Evolutionary conservation across 2,113 vertebrate genomes (phyloP).

Genomic region (Anoura caudifer): DNA sequence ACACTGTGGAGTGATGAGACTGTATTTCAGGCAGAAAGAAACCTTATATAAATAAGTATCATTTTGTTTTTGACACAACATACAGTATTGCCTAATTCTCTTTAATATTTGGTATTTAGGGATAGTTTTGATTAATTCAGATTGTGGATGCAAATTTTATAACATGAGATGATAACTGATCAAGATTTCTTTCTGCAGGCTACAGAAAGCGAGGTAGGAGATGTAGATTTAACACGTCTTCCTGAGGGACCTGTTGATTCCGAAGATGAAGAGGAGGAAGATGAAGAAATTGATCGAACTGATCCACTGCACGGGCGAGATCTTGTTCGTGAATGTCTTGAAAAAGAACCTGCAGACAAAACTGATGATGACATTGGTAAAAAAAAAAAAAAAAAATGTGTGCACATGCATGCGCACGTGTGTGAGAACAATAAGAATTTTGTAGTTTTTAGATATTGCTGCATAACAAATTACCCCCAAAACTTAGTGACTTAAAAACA

Average conservation of each 20-base stretch:
- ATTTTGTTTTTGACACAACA: slow-evolving; percentile 1
- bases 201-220: slow-evolving; percentile 96
- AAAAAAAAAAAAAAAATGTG: background rate
- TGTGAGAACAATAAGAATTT: no score
- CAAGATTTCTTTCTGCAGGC: slow-evolving; percentile 82
- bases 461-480: background rate
- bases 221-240: slow-evolving; percentile 96
- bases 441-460: background rate
- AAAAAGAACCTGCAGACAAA: slow-evolving; percentile 95
- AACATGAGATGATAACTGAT: background rate
- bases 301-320: slow-evolving; percentile 91
- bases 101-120: background rate
- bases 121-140: background rate
- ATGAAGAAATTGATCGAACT: slow-evolving; percentile 95
- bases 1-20: background rate
- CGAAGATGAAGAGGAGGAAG: slow-evolving; percentile 97
- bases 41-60: background rate
- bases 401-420: no score
- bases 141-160: background rate
- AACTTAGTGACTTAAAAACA: background rate
- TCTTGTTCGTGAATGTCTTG: slow-evolving; percentile 95
- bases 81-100: background rate
- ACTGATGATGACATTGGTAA: slow-evolving; percentile 96
- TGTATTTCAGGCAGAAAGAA: background rate
- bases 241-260: slow-evolving; percentile 97